phyloP scores from a whole-genome alignment of 2,888 invertebrate genomes.

The Uropetala carovei region DNA sequence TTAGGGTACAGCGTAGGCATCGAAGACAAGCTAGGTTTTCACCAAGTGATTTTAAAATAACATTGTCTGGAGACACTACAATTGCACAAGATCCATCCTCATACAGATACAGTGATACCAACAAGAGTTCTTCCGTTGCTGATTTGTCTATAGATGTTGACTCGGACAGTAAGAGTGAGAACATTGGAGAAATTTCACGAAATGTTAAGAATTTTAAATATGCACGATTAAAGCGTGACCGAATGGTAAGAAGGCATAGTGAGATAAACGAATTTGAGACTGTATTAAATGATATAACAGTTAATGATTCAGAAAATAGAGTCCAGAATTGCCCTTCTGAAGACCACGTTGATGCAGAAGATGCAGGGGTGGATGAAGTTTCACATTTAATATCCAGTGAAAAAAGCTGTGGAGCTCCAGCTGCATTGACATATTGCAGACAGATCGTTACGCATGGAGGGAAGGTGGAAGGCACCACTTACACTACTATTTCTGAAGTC shows the following conservation, averaged over 20 bases:
- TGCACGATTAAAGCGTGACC: too few species aligned
- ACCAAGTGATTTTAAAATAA: neutral
- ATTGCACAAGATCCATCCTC: neutral
- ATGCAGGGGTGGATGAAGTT: neutral
- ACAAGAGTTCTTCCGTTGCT: neutral
- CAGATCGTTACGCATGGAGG: neutral
- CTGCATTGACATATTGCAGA: neutral
- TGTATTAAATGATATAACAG: neutral
- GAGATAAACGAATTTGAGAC: neutral
- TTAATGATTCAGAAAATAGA: neutral
- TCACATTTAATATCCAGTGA: neutral
- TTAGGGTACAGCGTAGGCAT: neutral
- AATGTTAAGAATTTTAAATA: neutral
- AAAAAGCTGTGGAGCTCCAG: neutral
- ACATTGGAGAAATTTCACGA: neutral
- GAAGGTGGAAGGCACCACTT: neutral
- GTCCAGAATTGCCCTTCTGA: neutral
- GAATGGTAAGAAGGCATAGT: neutral
- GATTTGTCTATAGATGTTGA: neutral
- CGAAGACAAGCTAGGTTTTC: neutral
- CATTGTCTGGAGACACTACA: neutral
- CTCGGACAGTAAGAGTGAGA: neutral
- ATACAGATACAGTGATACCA: neutral
- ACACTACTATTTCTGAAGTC: neutral
- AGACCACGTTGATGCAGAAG: neutral